Conservation (phyloP, 2,888 invertebrate genomes). For the Acrobasis suavella region DNA sequence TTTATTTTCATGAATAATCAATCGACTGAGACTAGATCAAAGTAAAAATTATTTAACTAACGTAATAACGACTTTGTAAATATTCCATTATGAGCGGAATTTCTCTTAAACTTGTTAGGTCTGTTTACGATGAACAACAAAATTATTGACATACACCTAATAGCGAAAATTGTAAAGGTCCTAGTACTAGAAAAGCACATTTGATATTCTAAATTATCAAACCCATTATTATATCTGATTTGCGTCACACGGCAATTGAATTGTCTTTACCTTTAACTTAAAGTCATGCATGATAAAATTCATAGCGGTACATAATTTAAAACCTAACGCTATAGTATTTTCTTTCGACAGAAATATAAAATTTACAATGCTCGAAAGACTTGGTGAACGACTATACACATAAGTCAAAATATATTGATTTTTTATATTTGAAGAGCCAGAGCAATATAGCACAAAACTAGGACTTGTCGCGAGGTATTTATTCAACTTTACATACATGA, state of each 20-base stretch:
- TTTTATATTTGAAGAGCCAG: no score
- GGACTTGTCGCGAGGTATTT: no score
- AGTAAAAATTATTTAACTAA: neutral
- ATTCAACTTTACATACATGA: no score
- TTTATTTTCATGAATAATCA: no score
- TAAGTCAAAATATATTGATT: no score
- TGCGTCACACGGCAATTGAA: constrained; percentile 2
- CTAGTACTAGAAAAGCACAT: constrained; percentile 4
- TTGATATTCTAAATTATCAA: constrained; percentile 14
- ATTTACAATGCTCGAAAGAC: no score
- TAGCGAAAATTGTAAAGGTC: constrained; percentile 12
- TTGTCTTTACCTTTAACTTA: no score
- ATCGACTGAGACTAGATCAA: neutral
- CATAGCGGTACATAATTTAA: neutral
- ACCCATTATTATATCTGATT: constrained; percentile 3
- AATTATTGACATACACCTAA: neutral
- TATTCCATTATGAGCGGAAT: constrained; percentile 7
- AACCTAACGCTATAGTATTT: no score
- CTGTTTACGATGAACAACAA: neutral
- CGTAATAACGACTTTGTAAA: constrained; percentile 1
- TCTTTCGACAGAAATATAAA: no score
- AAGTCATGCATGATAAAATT: no score
- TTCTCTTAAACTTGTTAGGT: neutral
- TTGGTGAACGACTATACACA: neutral
- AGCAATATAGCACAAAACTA: no score